Evolutionary conservation across 2,797 vertebrate genomes (phyloP), one percentile per base, ranked within the genome.

Genomic region (Sparus aurata): DNA sequence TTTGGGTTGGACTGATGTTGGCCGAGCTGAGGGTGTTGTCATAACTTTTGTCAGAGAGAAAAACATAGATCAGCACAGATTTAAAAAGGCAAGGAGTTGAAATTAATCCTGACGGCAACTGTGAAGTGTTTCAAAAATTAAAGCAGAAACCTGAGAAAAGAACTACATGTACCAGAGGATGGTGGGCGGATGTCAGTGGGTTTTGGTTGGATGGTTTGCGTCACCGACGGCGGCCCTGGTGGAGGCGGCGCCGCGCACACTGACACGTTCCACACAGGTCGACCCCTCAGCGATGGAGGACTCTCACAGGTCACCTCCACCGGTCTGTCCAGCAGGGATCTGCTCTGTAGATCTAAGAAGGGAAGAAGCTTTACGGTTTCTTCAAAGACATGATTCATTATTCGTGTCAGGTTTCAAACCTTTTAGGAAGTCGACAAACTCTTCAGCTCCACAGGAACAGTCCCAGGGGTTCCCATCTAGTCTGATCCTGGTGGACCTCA

Each of bases 381-480:
- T 15, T 20, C 1, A 59, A 52, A 50, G 60, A 53, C 13, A 8
- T 0, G 2, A 22, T 18, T 57, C 8, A 0, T 53, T 15, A 3
- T 52, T 15, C 0, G 1, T 23, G 10, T 54, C 4, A 15, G 2
- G 2, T 18, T 45, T 67, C 16, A 69, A 82, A 94, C 94, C 95
- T 89, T 78, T 90, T 0, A 96, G 46, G 59, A 87, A 89, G 3
- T 34, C 23, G 0, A 87, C 84, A 27, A 92, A 93, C 71, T 90
- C 91, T 12, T 80, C 34, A 3, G 87, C 89, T 3, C 59, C 84
- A 62, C 95, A 96, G 0, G 93, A 94, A 30, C 95, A 96, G 79
- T 91, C 71, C 96, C 96, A 96, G 0, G 93, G 95, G 77, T 96
- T 96, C 58, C 89, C 77, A 0, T 92, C 70, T 0, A 96, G 86